These are phyloP conservation scores for Bubalus kerabau DNA, from an alignment of 2,113 vertebrate genomes.

Conservation along the genomic window DNA sequence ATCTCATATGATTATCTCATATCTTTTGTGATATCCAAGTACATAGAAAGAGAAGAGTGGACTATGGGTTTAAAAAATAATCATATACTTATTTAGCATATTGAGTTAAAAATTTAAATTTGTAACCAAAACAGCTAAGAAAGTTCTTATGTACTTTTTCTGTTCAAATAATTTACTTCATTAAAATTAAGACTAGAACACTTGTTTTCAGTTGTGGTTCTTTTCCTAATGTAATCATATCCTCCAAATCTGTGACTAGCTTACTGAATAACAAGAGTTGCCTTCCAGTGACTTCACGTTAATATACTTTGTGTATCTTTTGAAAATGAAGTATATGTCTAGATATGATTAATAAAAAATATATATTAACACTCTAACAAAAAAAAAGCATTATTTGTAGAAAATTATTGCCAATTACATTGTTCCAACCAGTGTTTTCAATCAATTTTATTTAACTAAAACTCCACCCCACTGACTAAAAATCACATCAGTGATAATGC, in stretches of 20 bases:
- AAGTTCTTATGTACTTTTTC: background rate
- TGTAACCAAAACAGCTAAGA: background rate
- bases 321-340: slow-evolving; percentile 1
- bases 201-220: background rate
- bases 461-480: background rate
- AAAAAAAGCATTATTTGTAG: background rate
- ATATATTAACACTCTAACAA: background rate
- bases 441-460: slow-evolving; percentile 32
- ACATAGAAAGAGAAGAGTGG: background rate
- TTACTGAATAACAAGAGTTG: background rate
- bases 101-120: slow-evolving; percentile 29
- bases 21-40: background rate
- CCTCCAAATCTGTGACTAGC: background rate
- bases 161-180: background rate
- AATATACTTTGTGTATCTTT: background rate
- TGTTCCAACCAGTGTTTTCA: background rate
- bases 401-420: slow-evolving; percentile 31
- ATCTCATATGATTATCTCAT: background rate
- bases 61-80: background rate
- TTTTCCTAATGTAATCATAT: background rate
- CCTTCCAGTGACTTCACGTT: background rate
- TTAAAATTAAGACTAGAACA: background rate
- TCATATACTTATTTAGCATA: background rate
- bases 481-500: background rate
- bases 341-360: background rate